Conservation (phyloP, 2,888 invertebrate species). For the Nymphalis urticae region DNA sequence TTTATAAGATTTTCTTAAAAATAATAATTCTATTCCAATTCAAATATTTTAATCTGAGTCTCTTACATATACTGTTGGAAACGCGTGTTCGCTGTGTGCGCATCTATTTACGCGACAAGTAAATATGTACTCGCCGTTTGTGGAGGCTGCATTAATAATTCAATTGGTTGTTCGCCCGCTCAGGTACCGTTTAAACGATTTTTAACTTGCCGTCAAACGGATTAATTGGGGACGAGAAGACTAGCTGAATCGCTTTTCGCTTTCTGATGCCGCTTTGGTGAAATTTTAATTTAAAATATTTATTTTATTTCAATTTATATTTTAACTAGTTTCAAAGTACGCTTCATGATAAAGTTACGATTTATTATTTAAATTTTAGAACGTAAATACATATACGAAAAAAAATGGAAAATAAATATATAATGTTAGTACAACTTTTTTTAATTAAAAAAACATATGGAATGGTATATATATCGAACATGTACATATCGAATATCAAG, state of each 20-base stretch:
- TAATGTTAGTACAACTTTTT: no score
- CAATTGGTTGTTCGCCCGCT: constrained; percentile 73
- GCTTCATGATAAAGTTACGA: no score
- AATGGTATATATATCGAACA: no score
- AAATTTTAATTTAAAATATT: constrained; percentile 8
- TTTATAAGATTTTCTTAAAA: no score
- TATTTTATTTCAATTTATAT: not conserved
- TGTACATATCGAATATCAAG: no score
- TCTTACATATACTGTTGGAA: constrained; percentile 55
- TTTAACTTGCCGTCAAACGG: constrained; percentile 77
- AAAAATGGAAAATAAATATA: no score
- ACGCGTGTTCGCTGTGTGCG: constrained; percentile 81
- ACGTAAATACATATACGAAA: no score
- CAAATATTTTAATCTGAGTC: not conserved
- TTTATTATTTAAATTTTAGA: no score
- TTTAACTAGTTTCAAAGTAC: not conserved
- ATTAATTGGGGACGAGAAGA: constrained; percentile 64
- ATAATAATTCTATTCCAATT: not conserved
- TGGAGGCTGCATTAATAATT: constrained; percentile 82
- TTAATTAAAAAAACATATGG: no score
- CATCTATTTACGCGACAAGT: constrained; percentile 81
- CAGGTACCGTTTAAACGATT: constrained; percentile 79
- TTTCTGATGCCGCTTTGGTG: constrained; percentile 21
- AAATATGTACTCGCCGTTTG: constrained; percentile 81
- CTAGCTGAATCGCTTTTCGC: constrained; percentile 30